Evolutionary conservation across 2,888 invertebrate species (phyloP), one percentile per base, ranked within the genome.

Genomic region (Erebia epiphron): DNA sequence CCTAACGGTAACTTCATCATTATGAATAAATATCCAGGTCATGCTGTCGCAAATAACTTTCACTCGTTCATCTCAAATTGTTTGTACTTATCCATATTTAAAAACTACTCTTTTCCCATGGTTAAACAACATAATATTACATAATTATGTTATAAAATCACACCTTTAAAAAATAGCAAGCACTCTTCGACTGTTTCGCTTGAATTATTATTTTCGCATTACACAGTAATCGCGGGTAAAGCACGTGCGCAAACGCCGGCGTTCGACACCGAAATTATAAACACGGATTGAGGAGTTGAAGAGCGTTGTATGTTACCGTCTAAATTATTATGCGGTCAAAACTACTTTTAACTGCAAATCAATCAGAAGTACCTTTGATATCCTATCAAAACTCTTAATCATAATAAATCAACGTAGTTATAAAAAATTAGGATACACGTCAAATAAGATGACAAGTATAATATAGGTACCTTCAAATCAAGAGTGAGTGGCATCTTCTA

Each of bases 221-320:
- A 50, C 50, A 67, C 58, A 63, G n/a, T 52, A 46, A 67, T 13
- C 58, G 50, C 56, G 54, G 26, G 26, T 43, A 26, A 54, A 13
- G 61, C 72, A 60, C 78, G 78, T 75, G 75, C 73, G 77, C 67
- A 10, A 62, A 65, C 75, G 69, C 70, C 76, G 76, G 74, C 74
- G 76, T 75, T 72, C 68, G 61, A 66, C 68, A 74, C 76, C 76
- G 67, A 79, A 77, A 78, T 77, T 75, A 61, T 75, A 62, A 70
- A 60, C 57, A 67, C 63, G 66, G 68, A 62, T 67, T 16, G 56
- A 14, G 50, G 54, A 69, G 73, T 57, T 67, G 70, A 35, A 35
- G 35, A 35, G 35, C 35, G 35, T 7, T 1, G 7, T 35, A 35
- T 35, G 35, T 35, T 35, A 35, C 35, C 35, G 35, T 35, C 35